Percentiles rank a stretch among this genome's conserved stretches.
These are phyloP conservation scores for Gymnothorax javanicus DNA, from an alignment of 2,797 vertebrate species.

Conservation along the genomic window DNA sequence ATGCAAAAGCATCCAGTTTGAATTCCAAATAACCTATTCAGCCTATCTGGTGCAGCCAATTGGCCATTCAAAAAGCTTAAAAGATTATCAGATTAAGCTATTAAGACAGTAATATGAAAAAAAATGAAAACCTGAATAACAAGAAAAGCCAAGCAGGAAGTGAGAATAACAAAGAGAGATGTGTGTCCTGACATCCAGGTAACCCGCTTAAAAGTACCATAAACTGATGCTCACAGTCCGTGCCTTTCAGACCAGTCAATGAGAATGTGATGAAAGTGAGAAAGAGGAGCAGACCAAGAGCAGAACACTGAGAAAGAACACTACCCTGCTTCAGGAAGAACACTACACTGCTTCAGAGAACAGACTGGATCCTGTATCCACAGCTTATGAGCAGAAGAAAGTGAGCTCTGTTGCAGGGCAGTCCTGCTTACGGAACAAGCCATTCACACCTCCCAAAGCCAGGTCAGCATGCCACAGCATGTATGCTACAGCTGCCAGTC, in stretches of 20 bases:
- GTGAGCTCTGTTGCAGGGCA: constrained; percentile 38
- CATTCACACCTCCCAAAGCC: constrained; percentile 15
- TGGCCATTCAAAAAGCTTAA: not conserved
- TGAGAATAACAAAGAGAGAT: not conserved
- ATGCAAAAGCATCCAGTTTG: not conserved
- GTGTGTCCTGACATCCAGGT: not conserved
- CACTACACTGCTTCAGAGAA: constrained; percentile 6
- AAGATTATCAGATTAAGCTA: not conserved
- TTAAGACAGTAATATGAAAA: not conserved
- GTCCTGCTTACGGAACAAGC: constrained; percentile 25
- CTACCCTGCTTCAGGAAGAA: not conserved
- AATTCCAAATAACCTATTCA: not conserved
- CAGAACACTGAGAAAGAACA: not conserved
- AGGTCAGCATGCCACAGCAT: not conserved
- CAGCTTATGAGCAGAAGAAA: constrained; percentile 30
- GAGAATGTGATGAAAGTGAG: not conserved
- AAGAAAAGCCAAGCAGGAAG: not conserved
- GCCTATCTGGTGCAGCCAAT: not conserved
- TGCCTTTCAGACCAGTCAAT: not conserved
- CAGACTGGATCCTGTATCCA: constrained; percentile 42
- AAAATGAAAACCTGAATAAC: not conserved
- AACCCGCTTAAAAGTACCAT: no score
- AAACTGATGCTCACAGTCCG: not conserved
- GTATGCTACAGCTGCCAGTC: not conserved
- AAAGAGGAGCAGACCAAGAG: constrained; percentile 18